A percentile compares a stretch with the other conserved stretches of the same genome.
Evolutionary conservation across 2,888 invertebrate species (phyloP).

Genomic region (Ectobius pallidus): DNA sequence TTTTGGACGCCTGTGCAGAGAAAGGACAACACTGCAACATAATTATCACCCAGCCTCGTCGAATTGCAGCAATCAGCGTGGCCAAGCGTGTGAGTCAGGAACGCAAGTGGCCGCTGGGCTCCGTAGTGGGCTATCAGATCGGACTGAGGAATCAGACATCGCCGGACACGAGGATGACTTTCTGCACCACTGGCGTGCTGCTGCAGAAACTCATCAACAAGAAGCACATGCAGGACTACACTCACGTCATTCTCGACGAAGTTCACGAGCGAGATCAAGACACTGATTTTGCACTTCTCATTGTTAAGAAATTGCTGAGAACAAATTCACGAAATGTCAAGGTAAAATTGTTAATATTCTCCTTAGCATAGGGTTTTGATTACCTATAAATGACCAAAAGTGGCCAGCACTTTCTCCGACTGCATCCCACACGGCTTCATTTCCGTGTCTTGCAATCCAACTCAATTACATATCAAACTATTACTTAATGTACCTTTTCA

Average conservation of each 20-base stretch:
- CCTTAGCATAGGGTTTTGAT: no score
- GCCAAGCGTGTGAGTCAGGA: conserved; percentile 84
- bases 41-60: conserved; percentile 89
- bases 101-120: conserved; percentile 80
- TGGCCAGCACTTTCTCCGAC: no score
- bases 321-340: conserved; percentile 70
- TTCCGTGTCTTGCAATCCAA: no score
- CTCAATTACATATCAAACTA: no score
- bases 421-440: no score
- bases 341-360: conserved; percentile 53
- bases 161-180: conserved; percentile 77
- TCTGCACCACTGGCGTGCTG: conserved; percentile 88
- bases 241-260: conserved; percentile 92
- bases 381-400: no score
- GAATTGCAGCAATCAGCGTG: conserved; percentile 91
- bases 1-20: conserved; percentile 77
- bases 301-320: conserved; percentile 78
- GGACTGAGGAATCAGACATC: conserved; percentile 67
- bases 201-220: conserved; percentile 75
- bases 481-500: no score
- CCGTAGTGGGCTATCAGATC: conserved; percentile 89
- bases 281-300: conserved; percentile 86
- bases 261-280: conserved; percentile 93
- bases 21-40: conserved; percentile 78
- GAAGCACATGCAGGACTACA: conserved; percentile 77